These are phyloP conservation scores for Himantopus leucocephalus DNA, from an alignment of 2,113 vertebrate genomes.

Conservation along the genomic window DNA sequence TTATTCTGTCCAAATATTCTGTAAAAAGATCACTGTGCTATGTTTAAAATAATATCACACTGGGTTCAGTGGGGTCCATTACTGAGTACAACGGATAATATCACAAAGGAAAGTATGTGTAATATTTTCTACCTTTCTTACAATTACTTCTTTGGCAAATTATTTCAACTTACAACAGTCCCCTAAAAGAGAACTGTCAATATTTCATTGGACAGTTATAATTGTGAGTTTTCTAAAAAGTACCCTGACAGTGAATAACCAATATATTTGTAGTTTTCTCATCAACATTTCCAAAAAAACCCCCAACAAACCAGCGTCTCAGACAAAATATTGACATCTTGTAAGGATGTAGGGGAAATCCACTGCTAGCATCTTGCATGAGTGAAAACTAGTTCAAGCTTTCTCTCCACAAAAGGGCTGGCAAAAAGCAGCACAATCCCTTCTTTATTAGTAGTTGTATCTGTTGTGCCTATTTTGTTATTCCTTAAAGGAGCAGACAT, in stretches of 20 bases:
- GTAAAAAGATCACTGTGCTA: background rate
- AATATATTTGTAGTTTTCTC: background rate
- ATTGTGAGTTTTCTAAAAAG: background rate
- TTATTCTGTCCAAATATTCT: background rate
- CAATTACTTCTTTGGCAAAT: background rate
- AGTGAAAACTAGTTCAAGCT: background rate
- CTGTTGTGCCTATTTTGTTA: background rate
- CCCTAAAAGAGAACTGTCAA: background rate
- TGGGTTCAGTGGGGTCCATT: background rate
- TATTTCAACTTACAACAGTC: background rate
- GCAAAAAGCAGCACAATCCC: background rate
- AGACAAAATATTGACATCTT: background rate
- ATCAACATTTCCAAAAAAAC: background rate
- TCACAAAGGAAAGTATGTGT: background rate
- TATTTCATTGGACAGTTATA: background rate
- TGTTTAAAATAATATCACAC: background rate
- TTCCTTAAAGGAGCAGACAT: background rate
- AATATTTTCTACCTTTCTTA: background rate
- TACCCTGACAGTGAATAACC: background rate
- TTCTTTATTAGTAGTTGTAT: background rate
- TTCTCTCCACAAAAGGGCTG: background rate
- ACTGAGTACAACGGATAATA: background rate
- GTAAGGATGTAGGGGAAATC: background rate
- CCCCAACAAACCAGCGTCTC: background rate
- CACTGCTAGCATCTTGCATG: background rate